Conservation (phyloP, 2,888 invertebrate species). For the Microplitis manilae region DNA sequence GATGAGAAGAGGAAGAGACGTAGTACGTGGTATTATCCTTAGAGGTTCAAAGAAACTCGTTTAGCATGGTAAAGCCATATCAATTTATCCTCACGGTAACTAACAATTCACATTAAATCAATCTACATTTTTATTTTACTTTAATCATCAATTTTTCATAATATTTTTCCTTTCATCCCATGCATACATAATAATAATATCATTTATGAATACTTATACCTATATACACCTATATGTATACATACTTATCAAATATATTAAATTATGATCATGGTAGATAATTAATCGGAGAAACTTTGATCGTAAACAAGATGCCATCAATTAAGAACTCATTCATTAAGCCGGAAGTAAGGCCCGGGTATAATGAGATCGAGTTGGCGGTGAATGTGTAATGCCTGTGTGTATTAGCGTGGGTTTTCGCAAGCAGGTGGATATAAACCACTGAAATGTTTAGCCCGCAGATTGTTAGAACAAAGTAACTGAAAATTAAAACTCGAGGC, state of each 20-base stretch:
- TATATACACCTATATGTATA: neutral
- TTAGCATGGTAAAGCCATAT: conserved; percentile 34
- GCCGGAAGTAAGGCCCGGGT: conserved; percentile 58
- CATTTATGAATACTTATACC: neutral
- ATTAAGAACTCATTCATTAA: conserved; percentile 66
- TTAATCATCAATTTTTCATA: neutral
- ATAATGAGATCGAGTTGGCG: conserved; percentile 30
- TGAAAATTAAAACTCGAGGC: conserved; percentile 43
- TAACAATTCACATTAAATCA: neutral
- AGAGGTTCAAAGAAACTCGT: conserved; percentile 33
- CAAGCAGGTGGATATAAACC: conserved; percentile 44
- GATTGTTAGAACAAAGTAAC: conserved; percentile 4
- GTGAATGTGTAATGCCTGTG: conserved; percentile 33
- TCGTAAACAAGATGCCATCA: conserved; percentile 66
- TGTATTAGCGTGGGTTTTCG: conserved; percentile 29
- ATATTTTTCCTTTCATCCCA: neutral
- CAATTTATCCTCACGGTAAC: conserved; percentile 21
- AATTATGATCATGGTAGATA: conserved; percentile 53
- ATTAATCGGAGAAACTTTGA: conserved; percentile 66
- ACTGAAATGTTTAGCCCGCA: conserved; percentile 19
- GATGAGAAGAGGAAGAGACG: conserved; percentile 29
- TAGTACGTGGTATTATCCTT: conserved; percentile 23
- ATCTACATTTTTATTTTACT: neutral
- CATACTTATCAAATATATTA: neutral
- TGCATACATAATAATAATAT: neutral